A percentile compares a stretch with the other conserved stretches of the same genome.
These are phyloP conservation scores for Mionectes olivaceus DNA, from an alignment of 2,797 vertebrate genomes.

Conservation along the genomic window DNA sequence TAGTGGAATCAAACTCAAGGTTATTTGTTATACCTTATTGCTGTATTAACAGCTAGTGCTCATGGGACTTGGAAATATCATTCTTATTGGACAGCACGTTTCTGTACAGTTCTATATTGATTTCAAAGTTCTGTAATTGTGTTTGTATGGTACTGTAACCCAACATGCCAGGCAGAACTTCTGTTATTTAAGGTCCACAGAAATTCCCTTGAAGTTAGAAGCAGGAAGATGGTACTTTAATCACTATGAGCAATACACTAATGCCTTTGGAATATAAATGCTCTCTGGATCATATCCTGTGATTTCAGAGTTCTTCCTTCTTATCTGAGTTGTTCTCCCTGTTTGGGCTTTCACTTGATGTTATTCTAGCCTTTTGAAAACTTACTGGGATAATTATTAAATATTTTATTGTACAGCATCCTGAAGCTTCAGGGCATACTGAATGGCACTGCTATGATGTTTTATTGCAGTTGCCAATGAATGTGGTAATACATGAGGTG, in stretches of 20 bases:
- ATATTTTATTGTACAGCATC: not conserved
- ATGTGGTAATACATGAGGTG: not conserved
- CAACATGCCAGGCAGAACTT: not conserved
- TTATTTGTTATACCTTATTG: not conserved
- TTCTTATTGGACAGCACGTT: not conserved
- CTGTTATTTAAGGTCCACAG: not conserved
- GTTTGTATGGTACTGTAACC: not conserved
- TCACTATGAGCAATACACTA: not conserved
- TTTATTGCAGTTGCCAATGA: not conserved
- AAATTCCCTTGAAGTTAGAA: not conserved
- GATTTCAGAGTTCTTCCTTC: not conserved
- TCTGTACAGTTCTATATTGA: not conserved
- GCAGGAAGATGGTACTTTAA: not conserved
- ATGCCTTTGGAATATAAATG: not conserved
- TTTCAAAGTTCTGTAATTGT: not conserved
- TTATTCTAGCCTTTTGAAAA: not conserved
- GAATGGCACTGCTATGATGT: not conserved
- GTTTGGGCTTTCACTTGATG: not conserved
- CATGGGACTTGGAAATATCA: not conserved
- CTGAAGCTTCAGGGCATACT: not conserved
- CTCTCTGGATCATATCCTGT: not conserved
- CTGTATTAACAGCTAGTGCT: not conserved
- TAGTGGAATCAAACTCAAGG: not conserved
- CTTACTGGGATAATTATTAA: not conserved
- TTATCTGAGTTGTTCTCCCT: not conserved